Percentiles rank a stretch among this genome's conserved stretches.
These are phyloP conservation scores for Drosophila nikananu DNA, from an alignment of 1,140 invertebrate species.

Conservation along the genomic window DNA sequence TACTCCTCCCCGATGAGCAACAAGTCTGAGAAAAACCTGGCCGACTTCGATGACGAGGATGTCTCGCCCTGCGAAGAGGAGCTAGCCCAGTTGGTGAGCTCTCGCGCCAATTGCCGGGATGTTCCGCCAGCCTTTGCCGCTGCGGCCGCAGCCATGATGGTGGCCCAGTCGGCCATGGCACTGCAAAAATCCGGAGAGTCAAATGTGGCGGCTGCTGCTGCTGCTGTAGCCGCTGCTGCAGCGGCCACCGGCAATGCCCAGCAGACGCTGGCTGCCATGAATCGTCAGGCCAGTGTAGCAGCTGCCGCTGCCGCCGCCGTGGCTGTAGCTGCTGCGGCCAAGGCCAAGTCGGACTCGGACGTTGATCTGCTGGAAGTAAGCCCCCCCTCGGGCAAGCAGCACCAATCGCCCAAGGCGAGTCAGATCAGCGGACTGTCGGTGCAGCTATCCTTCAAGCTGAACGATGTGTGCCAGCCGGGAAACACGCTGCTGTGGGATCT, in stretches of 20 bases:
- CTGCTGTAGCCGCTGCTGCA: slow-evolving; percentile 72
- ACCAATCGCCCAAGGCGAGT: slow-evolving; percentile 55
- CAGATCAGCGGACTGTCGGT: not conserved
- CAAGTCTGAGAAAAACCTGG: slow-evolving; percentile 98
- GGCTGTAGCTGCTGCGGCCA: slow-evolving; percentile 58
- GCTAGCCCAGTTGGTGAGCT: slow-evolving; percentile 86
- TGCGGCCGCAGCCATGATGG: slow-evolving; percentile 77
- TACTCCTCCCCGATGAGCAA: slow-evolving; percentile 95
- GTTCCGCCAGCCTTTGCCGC: slow-evolving; percentile 79
- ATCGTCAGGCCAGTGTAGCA: slow-evolving; percentile 67
- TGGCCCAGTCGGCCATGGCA: slow-evolving; percentile 79
- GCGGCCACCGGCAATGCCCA: slow-evolving; percentile 74
- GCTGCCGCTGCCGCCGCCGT: slow-evolving; percentile 67
- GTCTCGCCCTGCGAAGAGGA: slow-evolving; percentile 95
- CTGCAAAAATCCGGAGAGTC: slow-evolving; percentile 77
- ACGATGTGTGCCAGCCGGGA: slow-evolving; percentile 94
- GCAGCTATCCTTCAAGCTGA: slow-evolving; percentile 89
- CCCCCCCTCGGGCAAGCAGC: slow-evolving; percentile 61
- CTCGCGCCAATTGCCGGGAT: slow-evolving; percentile 64
- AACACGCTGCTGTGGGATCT: slow-evolving; percentile 97
- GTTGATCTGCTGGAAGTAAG: slow-evolving; percentile 56
- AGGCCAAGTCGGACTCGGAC: slow-evolving; percentile 67
- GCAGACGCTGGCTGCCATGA: slow-evolving; percentile 69
- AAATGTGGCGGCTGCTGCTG: slow-evolving; percentile 71
- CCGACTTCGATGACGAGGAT: slow-evolving; percentile 97